Evolutionary conservation across 2,888 invertebrate species (phyloP), one percentile per base, ranked within the genome.

Genomic region (Pachydiplax longipennis): DNA sequence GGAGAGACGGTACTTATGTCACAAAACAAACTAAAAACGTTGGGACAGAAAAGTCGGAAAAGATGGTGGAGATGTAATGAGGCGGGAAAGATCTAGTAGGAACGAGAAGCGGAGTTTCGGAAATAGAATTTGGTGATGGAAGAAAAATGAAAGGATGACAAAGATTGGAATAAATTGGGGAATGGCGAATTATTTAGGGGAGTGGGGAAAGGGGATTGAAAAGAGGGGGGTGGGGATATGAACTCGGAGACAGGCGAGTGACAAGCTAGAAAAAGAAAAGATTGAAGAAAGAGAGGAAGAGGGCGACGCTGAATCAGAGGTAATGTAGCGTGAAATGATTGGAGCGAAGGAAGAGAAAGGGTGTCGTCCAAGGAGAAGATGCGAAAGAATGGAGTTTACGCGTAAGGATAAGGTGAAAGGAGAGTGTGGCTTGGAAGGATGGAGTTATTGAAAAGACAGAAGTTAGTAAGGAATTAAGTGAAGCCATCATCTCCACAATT

Each of bases 291-390:
- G 65, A 25, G 25, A 22, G 2, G 61, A 31, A 31, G 73, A 31
- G 13, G 65, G 65, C n/a, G 65, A 65, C 5, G 73, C 73, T 73
- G 73, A 73, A 31, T 73, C 73, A 73, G 73, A 25, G 73, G 73
- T 73, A 73, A 73, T 73, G 73, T 73, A 73, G 73, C 73, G 73
- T 73, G 73, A 73, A 73, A 73, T 73, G 73, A 73, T 73, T 73
- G 73, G 73, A 73, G 31, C 31, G 73, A 73, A 0, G 31, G 73
- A 15, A 73, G 73, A 73, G 73, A 73, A 73, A 73, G 73, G 73
- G 73, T 73, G 73, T 73, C n/a, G 31, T 31, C 25, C 12, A 65
- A n/a, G 65, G 73, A 73, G 73, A 73, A 73, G 73, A 53, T 31
- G 73, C 73, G 73, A 31, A 73, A 73, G 73, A 73, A 25, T n/a